A percentile compares a stretch with the other conserved stretches of the same genome.
Evolutionary conservation across 2,797 vertebrate species (phyloP).

Genomic region (Mareca penelope): DNA sequence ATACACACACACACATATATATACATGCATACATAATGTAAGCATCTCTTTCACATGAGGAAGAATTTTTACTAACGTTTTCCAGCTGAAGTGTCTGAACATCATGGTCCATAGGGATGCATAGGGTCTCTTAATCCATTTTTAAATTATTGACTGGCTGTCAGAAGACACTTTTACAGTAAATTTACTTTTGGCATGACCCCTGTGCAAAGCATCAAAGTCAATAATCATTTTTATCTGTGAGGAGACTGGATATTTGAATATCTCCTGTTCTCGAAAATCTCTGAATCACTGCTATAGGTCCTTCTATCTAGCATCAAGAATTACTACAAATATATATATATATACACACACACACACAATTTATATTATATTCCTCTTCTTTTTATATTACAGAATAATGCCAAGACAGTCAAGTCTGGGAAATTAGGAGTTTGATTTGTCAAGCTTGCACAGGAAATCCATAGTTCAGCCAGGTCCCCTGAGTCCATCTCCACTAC

Average conservation of each 20-base stretch:
- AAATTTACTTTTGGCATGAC: not conserved
- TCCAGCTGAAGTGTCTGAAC: not conserved
- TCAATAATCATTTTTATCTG: not conserved
- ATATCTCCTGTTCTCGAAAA: not conserved
- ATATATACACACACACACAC: not conserved
- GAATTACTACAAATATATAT: not conserved
- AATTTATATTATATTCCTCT: not conserved
- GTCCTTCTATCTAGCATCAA: not conserved
- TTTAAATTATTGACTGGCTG: not conserved
- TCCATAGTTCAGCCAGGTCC: not conserved
- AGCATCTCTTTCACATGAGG: fast-evolving
- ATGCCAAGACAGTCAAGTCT: not conserved
- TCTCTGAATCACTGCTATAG: not conserved
- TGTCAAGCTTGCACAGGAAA: not conserved
- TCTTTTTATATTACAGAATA: not conserved
- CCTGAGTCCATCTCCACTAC: not conserved
- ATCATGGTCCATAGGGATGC: not conserved
- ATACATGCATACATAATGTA: not conserved
- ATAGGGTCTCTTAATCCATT: not conserved
- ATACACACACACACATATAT: not conserved
- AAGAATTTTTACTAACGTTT: not conserved
- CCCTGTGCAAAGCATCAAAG: not conserved
- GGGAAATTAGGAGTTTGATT: not conserved
- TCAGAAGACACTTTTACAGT: not conserved
- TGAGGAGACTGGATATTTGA: not conserved